Base-by-base conservation (phyloP, 2,113 vertebrate genomes). In the Craseonycteris thonglongyai region DNA sequence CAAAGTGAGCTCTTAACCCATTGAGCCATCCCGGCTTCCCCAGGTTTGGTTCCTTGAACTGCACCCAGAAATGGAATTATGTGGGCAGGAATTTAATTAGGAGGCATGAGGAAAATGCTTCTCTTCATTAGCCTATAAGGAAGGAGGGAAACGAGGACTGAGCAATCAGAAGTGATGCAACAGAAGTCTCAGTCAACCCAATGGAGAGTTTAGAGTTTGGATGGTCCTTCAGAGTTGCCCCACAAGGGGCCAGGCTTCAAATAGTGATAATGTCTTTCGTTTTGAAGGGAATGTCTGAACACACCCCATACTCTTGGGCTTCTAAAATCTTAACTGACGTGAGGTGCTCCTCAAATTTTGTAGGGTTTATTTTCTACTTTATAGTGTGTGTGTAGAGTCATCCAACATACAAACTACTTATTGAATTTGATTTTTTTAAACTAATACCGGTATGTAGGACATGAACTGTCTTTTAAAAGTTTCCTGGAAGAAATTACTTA, bases 91-190 rank as follows among this genome's bases (percentile, higher is more conserved):
- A 3, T 49, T 71, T 66, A 59, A 24, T 14, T 21, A 35, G 13
- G 6, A 9, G 24, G 2, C 0, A 3, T 3, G 4, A 2, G 51
- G 1, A 4, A 1, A 6, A 22, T 13, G 2, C 33, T 51, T 18
- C 16, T 92, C 16, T 54, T 13, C 58, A 61, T 33, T 83, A 18
- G 58, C 28, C 13, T 66, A 0, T 33, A 35, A 45, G 45, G 22
- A 87, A 38, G 6, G 30, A 24, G 58, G 38, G 38, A 68, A 15
- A 51, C 71, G 16, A 45, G 16, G 33, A 5, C 0, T 38, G 8
- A 56, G 47, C 33, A 28, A 16, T 30, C 8, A 80, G 40, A 12
- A 47, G 42, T 30, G 3, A 30, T 45, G 19, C 33, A n/a, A 4
- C 26, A 28, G 35, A 56, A 15, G 2, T 26, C 56, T 88, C 13